phyloP scores from a whole-genome alignment of 2,888 invertebrate species.

The Bombyx huttoni region DNA sequence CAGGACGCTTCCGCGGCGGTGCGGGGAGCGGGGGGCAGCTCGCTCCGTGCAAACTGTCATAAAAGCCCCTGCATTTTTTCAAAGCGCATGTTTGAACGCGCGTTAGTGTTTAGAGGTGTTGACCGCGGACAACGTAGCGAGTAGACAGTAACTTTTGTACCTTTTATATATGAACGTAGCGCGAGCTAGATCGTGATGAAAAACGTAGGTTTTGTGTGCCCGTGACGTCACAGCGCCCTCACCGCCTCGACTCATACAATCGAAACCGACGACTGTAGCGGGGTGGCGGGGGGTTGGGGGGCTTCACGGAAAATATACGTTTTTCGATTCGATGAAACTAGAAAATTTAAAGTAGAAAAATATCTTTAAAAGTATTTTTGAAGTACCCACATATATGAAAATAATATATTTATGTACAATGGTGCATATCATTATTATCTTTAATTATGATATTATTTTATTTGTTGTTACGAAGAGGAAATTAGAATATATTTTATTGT shows the following conservation, averaged over 20 bases:
- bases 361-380: no score
- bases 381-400: background rate
- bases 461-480: background rate
- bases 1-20: no score
- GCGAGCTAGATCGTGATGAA: background rate
- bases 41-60: background rate
- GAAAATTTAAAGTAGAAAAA: no score
- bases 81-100: background rate
- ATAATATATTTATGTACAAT: background rate
- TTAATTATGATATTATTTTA: background rate
- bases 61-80: background rate
- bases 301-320: no score
- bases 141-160: background rate
- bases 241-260: no score
- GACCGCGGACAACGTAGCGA: background rate
- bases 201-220: background rate
- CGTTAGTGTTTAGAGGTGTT: background rate
- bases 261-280: no score
- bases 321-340: no score
- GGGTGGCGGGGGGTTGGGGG: no score
- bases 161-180: background rate
- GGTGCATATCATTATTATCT: constrained; percentile 3
- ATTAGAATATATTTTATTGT: background rate
- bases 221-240: no score
- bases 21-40: no score